Base-by-base conservation (phyloP, 2,797 vertebrate species). In the Manis crassicaudata region DNA sequence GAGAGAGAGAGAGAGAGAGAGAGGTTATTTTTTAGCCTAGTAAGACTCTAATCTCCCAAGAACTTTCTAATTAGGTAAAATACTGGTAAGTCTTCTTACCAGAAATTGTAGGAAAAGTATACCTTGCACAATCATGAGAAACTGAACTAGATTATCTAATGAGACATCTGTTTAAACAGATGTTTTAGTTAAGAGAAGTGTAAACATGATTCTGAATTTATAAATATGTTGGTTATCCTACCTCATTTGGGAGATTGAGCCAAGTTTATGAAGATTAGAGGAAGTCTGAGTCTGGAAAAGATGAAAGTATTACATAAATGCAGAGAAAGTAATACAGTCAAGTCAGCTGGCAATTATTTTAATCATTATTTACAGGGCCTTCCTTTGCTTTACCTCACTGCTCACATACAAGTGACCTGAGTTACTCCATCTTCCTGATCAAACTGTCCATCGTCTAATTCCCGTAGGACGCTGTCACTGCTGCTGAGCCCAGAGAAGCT, bases 381-480 rank as follows among this genome's bases (percentile, higher is more conserved):
- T 95, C 84, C 35, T n/a, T 81, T 46, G 85, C 81, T 92, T 82
- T 94, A 92, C 96, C 96, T 96, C 95, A 60, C 56, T 20, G 21
- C 90, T 99, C 98, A 99, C 98, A 99, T 99, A 70, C 99, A 99
- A 0, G 99, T 99, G 98, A 99, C 99, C 98, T 99, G 99, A 13
- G 99, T 99, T 37, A 99, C 99, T 40, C 99, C 99, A 40, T 99
- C 99, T 32, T 99, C 99, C 96, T 99, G 99, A 91, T 99, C 99
- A 50, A 99, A 99, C 77, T 99, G 99, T 16, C 99, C 99, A 6
- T 99, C 99, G 58, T 99, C 99, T 92, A 99, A 97, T 95, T 99
- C 99, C 73, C 99, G 98, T 67, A 99, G 97, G 92, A 98, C 98
- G 60, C 99, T 98, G 97, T 99, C 99, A 2, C 98, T 98, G 54